These are phyloP conservation scores for Copidosoma aretas DNA, from an alignment of 2,888 invertebrate species.

Conservation along the genomic window DNA sequence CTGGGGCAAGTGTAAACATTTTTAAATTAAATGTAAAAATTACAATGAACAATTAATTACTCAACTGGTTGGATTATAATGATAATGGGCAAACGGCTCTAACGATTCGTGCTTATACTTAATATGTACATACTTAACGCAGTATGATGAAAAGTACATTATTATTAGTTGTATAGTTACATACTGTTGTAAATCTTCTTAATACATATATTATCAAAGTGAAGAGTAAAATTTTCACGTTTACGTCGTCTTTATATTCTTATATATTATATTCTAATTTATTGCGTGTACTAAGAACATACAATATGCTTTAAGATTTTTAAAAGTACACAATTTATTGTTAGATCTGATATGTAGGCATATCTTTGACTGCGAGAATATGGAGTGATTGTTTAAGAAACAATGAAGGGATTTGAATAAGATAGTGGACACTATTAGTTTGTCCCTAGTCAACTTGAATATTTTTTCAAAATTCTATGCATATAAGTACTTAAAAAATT, in stretches of 20 bases:
- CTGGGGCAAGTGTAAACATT: conserved; percentile 12
- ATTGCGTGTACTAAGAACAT: no score
- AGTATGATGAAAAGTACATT: background rate
- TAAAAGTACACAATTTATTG: conserved; percentile 16
- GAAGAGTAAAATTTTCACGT: conserved; percentile 33
- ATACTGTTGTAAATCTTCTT: conserved; percentile 1
- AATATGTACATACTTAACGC: conserved; percentile 19
- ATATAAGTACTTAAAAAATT: background rate
- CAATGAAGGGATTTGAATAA: conserved; percentile 5
- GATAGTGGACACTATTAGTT: background rate
- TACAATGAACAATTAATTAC: conserved; percentile 8
- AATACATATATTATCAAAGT: conserved; percentile 9
- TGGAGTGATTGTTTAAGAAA: conserved; percentile 1
- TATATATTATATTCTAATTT: conserved; percentile 40
- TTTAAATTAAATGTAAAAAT: conserved; percentile 15
- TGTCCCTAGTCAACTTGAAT: conserved; percentile 1
- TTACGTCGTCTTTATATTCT: conserved; percentile 52
- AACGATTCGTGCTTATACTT: conserved; percentile 13
- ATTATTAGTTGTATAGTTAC: conserved; percentile 20
- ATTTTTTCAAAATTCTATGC: background rate
- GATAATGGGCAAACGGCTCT: conserved; percentile 20
- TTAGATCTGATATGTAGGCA: conserved; percentile 20
- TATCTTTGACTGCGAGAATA: conserved; percentile 24
- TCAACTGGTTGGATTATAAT: conserved; percentile 7
- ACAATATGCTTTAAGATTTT: no score